Base-by-base conservation (phyloP, 1,140 invertebrate genomes). In the Zaprionus capensis region DNA sequence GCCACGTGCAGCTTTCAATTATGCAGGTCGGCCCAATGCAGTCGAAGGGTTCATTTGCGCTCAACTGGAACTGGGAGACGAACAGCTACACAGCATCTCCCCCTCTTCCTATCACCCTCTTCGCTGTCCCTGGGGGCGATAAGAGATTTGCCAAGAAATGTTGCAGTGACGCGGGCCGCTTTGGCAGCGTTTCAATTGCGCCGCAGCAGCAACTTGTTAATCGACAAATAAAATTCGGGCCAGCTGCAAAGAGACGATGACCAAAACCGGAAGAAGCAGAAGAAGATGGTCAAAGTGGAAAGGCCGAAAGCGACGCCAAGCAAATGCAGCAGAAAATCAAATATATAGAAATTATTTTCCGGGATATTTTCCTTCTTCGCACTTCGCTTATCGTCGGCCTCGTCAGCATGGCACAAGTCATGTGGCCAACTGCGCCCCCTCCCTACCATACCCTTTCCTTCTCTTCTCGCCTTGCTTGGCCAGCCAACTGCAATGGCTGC, bases 241-340 rank as follows among this genome's bases (percentile, higher is more conserved):
- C 36, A 51, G 69, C 53, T 62, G 20, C 22, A 49, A 28, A 36
- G 31, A 56, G 49, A 38, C 28, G 46, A 28, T 61, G 34, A 14
- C 38, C 51, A 46, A 64, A 24, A 44, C 41, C 7, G 7, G 41
- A 9, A 46, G 41, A 9, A 31, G 28, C 28, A 31, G 51, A 59
- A 28, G 41, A 56, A 56, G 63, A 34, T 64, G 26, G 26, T 53
- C 46, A 46, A 24, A 28, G 28, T 31, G n/a, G 17, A 44, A 69
- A 58, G 51, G 22, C 76, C 38, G 38, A 41, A 11, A 17, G 41
- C 41, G 2, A 46, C 41, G 62, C 70, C 62, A 71, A 71, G 36
- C 67, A 81, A 81, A 75, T 81, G 78, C 84, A 66, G 81, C 74
- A 81, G 70, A 90, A 87, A 87, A 87, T 87, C 83, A 84, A 90